These are phyloP conservation scores for Dallia pectoralis DNA, from an alignment of 2,797 vertebrate species.

Conservation along the genomic window DNA sequence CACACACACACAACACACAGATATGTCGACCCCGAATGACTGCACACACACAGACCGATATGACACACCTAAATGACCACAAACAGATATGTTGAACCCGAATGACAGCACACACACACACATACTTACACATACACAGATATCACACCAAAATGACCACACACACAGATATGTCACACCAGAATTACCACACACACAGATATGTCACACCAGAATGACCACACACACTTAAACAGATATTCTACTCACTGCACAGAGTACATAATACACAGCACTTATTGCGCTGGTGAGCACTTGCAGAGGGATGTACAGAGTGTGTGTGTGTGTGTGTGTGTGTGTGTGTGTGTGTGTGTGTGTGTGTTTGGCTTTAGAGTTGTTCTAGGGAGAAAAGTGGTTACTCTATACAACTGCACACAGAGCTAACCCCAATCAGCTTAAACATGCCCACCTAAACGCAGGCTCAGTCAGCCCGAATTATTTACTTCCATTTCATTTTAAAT, in stretches of 20 bases:
- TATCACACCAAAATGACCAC: neutral
- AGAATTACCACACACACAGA: too few relatives aligned
- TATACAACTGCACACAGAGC: neutral
- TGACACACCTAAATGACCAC: neutral
- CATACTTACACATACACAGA: too few relatives aligned
- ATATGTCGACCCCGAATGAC: too few relatives aligned
- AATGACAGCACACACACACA: neutral
- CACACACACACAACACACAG: neutral
- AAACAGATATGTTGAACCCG: too few relatives aligned
- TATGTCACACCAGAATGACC: too few relatives aligned
- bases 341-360: too few relatives aligned
- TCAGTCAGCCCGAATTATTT: neutral
- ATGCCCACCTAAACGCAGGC: neutral
- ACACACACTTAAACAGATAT: neutral
- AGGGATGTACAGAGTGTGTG: too few relatives aligned
- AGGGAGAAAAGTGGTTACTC: constrained; percentile 15
- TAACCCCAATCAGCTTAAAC: constrained; percentile 34
- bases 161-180: neutral
- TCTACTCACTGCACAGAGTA: neutral
- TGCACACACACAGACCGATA: neutral
- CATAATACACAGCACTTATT: neutral
- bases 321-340: too few relatives aligned
- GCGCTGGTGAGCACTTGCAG: too few relatives aligned
- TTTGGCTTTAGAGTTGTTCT: neutral
- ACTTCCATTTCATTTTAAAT: neutral